Conservation (phyloP, 2,797 vertebrate species). For the Xyrichtys novacula region DNA sequence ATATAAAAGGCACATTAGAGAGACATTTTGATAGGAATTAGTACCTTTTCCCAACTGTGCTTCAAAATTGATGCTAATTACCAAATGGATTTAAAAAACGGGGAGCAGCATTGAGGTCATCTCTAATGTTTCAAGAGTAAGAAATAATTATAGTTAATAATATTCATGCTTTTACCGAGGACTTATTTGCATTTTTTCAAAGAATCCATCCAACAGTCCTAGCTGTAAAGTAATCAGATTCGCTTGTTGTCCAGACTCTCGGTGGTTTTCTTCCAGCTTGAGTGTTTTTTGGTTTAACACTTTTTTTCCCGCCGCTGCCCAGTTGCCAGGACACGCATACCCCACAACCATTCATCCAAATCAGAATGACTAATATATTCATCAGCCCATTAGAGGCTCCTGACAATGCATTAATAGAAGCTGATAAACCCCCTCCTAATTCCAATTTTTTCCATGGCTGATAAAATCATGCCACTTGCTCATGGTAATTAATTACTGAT, state of each 20-base stretch:
- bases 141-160: slow-evolving; percentile 54
- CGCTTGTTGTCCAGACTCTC: slow-evolving; percentile 30
- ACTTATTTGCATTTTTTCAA: slow-evolving; percentile 55
- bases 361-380: slow-evolving; percentile 74
- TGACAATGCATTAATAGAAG: slow-evolving; percentile 79
- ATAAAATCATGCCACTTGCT: slow-evolving; percentile 77
- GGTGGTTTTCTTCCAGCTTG: slow-evolving; percentile 27
- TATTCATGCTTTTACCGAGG: slow-evolving; percentile 40
- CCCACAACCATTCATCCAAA: slow-evolving; percentile 52
- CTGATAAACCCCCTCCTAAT: slow-evolving; percentile 74
- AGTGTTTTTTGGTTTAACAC: slow-evolving; percentile 44
- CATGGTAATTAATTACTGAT: slow-evolving; percentile 82
- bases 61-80: slow-evolving; percentile 68
- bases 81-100: slow-evolving; percentile 63
- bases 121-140: slow-evolving; percentile 60
- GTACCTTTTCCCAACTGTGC: slow-evolving; percentile 48
- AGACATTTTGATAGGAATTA: slow-evolving; percentile 66
- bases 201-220: slow-evolving; percentile 27
- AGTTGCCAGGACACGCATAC: slow-evolving; percentile 28
- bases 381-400: slow-evolving; percentile 74
- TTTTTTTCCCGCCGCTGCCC: slow-evolving; percentile 26
- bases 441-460: slow-evolving; percentile 68
- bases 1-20: slow-evolving; percentile 58
- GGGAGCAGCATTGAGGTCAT: slow-evolving; percentile 43
- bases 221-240: slow-evolving; percentile 31